phyloP scores from a whole-genome alignment of 1,140 invertebrate species.

The Ridgeia piscesae region DNA sequence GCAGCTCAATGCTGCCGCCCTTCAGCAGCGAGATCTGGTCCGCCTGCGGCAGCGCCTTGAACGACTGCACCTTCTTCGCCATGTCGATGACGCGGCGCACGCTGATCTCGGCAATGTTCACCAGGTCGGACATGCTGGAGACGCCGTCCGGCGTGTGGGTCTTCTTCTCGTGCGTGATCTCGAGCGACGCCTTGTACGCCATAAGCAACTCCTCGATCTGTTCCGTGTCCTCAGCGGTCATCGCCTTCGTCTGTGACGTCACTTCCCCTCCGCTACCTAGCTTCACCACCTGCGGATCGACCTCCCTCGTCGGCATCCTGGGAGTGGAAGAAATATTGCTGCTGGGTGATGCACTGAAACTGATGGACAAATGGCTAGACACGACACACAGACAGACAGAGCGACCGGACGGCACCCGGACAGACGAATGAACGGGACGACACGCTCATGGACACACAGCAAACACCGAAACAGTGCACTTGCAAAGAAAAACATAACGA shows the following conservation, averaged over 20 bases:
- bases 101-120: constrained; percentile 58
- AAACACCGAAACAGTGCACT: too few relatives aligned
- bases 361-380: not conserved
- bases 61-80: constrained; percentile 58
- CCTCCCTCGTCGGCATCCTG: not conserved
- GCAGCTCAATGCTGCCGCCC: constrained; percentile 61
- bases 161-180: constrained; percentile 37
- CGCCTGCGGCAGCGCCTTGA: constrained; percentile 53
- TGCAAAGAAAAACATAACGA: not conserved
- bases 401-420: not conserved
- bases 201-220: constrained; percentile 51
- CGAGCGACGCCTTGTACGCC: constrained; percentile 53
- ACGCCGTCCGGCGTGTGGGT: not conserved
- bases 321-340: not conserved
- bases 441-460: not conserved
- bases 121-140: constrained; percentile 51
- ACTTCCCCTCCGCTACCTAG: constrained; percentile 12
- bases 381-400: not conserved
- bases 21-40: constrained; percentile 62
- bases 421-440: not conserved
- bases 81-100: constrained; percentile 58
- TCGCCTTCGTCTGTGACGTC: constrained; percentile 40
- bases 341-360: not conserved
- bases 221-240: constrained; percentile 48
- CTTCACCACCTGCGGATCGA: not conserved